Conservation (phyloP, 2,113 vertebrate genomes). For the Austrofundulus limnaeus region DNA sequence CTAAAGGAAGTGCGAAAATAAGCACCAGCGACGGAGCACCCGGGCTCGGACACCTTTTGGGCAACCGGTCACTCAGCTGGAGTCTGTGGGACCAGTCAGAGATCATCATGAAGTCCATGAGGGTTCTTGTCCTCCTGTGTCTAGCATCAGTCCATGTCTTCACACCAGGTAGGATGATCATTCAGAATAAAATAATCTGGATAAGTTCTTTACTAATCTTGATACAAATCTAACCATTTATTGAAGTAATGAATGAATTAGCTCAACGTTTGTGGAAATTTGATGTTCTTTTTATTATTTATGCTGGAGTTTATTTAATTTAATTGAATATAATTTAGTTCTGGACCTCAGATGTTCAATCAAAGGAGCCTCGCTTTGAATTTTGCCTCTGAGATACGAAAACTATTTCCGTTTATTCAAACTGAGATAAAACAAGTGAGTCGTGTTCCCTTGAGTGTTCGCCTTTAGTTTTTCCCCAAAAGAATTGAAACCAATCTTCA, state of each 20-base stretch:
- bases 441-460: neutral
- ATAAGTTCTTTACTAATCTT: too few species aligned
- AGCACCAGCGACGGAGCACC: constrained; percentile 37
- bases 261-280: too few species aligned
- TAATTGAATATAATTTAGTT: neutral
- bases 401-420: constrained; percentile 19
- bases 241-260: too few species aligned
- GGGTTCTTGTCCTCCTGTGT: constrained; percentile 35
- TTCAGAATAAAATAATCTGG: neutral
- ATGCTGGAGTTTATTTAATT: neutral
- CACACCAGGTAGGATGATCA: constrained; percentile 46
- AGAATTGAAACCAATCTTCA: too few species aligned
- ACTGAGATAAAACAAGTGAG: neutral
- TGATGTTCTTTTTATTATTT: neutral
- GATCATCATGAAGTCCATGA: constrained; percentile 56
- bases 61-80: constrained; percentile 15
- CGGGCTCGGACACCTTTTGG: constrained; percentile 50
- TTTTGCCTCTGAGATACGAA: constrained; percentile 16
- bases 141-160: constrained; percentile 21
- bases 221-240: too few species aligned
- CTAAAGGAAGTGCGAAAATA: constrained; percentile 75
- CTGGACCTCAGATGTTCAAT: constrained; percentile 34
- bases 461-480: neutral
- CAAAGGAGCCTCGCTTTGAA: constrained; percentile 34
- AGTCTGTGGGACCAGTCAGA: constrained; percentile 36